Evolutionary conservation across 2,113 vertebrate species (phyloP).

Genomic region (Callipepla californica): DNA sequence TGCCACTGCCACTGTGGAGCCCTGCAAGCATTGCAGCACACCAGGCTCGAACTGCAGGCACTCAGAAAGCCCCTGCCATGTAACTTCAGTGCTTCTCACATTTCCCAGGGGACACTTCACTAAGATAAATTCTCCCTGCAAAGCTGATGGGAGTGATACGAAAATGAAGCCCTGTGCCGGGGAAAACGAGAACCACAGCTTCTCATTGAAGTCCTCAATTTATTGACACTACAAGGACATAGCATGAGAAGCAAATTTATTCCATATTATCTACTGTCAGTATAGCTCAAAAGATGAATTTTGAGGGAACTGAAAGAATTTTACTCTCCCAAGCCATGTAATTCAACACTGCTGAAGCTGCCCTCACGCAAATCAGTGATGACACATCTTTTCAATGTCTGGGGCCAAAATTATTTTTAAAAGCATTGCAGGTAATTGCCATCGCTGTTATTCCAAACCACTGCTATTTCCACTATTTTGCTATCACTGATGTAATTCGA

Average conservation of each 20-base stretch:
- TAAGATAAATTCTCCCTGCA: not conserved
- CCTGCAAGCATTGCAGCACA: not conserved
- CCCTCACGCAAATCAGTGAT: slow-evolving; percentile 21
- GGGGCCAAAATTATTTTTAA: slow-evolving; percentile 59
- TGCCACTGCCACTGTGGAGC: rapidly evolving
- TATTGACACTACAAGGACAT: not conserved
- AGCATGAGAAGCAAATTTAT: not conserved
- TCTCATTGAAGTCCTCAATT: not conserved
- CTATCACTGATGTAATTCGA: slow-evolving; percentile 30
- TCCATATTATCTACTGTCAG: not conserved
- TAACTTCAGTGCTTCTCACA: not conserved
- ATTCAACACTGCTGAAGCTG: slow-evolving; percentile 41
- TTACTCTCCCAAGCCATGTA: slow-evolving; percentile 34
- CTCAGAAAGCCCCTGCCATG: not conserved
- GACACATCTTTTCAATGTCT: slow-evolving; percentile 63
- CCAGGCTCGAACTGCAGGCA: not conserved
- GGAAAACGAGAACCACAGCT: not conserved
- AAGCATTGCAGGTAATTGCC: slow-evolving; percentile 65
- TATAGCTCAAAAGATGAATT: slow-evolving; percentile 2
- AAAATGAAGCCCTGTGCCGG: not conserved
- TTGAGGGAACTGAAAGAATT: slow-evolving; percentile 21
- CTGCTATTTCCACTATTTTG: slow-evolving; percentile 47
- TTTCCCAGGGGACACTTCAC: not conserved
- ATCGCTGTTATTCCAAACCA: slow-evolving; percentile 53
- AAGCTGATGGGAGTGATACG: not conserved